These are phyloP conservation scores for Picus viridis DNA, from an alignment of 2,797 vertebrate species.

Conservation along the genomic window DNA sequence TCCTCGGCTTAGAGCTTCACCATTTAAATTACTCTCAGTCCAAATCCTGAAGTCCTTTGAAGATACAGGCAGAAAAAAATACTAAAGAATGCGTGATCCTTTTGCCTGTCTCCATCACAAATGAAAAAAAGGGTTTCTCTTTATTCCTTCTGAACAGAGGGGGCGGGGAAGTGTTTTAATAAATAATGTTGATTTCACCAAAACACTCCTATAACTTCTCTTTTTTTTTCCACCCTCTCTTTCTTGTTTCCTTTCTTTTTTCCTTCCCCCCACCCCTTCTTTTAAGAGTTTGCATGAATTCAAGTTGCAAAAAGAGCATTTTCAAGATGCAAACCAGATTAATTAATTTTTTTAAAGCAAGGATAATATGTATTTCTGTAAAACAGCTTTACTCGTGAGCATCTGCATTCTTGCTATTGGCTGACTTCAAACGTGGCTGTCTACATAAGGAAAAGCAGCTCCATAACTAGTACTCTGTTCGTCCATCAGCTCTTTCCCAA, in stretches of 20 bases:
- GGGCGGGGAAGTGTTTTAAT: accelerated
- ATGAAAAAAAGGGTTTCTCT: neutral
- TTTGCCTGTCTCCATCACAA: neutral
- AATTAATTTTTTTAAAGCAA: too few species aligned
- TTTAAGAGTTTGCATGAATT: neutral
- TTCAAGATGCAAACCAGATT: neutral
- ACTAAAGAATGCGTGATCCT: neutral
- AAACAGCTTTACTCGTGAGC: neutral
- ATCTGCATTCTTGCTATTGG: neutral
- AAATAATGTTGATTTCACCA: neutral
- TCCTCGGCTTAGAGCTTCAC: neutral
- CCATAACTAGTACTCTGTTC: neutral
- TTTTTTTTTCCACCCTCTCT: too few species aligned
- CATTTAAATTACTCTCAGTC: neutral
- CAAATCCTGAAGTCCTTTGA: neutral
- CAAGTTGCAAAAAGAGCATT: neutral
- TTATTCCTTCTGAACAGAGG: neutral
- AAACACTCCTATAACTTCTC: neutral
- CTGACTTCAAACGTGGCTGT: neutral
- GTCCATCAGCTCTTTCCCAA: neutral
- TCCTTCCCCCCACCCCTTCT: too few species aligned
- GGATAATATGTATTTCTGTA: neutral
- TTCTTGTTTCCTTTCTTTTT: neutral
- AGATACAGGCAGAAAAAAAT: neutral
- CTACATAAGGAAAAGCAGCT: neutral